Conservation (phyloP, 2,888 invertebrate genomes). For the Piscicola geometra region DNA sequence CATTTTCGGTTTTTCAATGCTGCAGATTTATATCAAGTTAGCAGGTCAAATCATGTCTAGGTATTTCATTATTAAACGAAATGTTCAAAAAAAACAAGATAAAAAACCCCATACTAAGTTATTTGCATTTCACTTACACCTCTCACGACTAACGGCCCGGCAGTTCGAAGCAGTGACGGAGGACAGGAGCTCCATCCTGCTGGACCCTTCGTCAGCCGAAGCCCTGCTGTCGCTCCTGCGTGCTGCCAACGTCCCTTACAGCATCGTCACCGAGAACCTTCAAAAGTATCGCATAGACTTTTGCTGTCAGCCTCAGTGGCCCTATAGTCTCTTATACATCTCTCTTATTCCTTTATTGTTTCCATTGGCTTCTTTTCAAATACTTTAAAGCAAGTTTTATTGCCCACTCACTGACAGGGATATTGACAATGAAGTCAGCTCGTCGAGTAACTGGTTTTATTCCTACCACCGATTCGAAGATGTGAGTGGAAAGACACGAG, state of each 20-base stretch:
- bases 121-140: no score
- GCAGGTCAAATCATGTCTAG: no score
- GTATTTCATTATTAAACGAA: no score
- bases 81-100: no score
- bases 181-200: neutral
- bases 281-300: neutral
- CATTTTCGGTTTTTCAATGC: neutral
- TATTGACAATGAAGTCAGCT: neutral
- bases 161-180: neutral
- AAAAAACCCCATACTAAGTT: no score
- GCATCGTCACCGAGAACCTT: constrained; percentile 7
- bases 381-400: neutral
- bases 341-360: no score
- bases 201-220: neutral
- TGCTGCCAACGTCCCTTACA: neutral
- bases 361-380: no score
- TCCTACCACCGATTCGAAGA: neutral
- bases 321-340: no score
- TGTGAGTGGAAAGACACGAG: no score
- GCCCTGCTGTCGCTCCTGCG: neutral
- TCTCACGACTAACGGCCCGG: no score
- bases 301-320: no score
- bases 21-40: no score
- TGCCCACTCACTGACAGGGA: neutral
- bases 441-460: neutral